These are phyloP conservation scores for Eptatretus atami DNA, from an alignment of 2,797 vertebrate species.

Conservation along the genomic window DNA sequence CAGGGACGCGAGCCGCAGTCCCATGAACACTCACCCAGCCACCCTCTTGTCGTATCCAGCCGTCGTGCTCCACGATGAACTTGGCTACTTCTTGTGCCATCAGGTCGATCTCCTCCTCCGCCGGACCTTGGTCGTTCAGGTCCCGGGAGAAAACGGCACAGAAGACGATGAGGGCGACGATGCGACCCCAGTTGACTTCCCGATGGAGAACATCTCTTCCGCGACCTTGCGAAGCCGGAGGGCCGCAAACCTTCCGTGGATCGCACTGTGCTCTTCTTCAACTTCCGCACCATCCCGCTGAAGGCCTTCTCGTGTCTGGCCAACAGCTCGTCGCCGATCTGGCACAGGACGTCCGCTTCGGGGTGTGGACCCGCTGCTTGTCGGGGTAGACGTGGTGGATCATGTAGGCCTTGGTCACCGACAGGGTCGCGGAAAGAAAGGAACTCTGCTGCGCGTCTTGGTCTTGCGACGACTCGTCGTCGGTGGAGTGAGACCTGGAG, in stretches of 20 bases:
- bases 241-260: neutral
- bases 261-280: neutral
- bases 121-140: slow-evolving; percentile 2
- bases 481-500: too few species aligned
- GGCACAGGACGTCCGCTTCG: neutral
- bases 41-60: neutral
- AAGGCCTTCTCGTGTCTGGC: neutral
- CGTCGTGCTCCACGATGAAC: neutral
- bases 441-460: too few species aligned
- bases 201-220: neutral
- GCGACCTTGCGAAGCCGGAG: neutral
- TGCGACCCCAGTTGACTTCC: neutral
- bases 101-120: neutral
- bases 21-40: neutral
- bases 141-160: neutral
- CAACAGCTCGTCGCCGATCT: neutral
- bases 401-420: too few species aligned
- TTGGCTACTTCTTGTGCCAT: neutral
- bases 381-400: too few species aligned
- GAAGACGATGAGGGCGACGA: slow-evolving; percentile 1
- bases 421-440: too few species aligned
- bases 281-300: neutral
- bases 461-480: too few species aligned
- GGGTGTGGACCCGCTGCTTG: neutral
- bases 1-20: too few species aligned